Conservation (phyloP, 2,113 vertebrate genomes). For the Rhea pennata region DNA sequence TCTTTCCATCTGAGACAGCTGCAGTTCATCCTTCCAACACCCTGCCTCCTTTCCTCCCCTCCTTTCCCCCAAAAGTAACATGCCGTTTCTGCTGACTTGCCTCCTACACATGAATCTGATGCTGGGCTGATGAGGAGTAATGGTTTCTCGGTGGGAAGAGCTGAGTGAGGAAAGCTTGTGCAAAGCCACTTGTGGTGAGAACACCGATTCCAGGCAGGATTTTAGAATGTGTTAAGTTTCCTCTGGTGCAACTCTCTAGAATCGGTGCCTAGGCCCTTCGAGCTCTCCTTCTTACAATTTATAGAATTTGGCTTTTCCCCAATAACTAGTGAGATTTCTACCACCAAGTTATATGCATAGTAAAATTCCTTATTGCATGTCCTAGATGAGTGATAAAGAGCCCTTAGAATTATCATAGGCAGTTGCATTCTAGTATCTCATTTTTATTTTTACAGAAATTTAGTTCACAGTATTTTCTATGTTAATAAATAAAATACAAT, state of each 20-base stretch:
- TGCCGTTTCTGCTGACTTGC: background rate
- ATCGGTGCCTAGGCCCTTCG: background rate
- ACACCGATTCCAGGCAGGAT: background rate
- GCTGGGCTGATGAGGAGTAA: background rate
- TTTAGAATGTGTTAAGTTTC: background rate
- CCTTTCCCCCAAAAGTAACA: background rate
- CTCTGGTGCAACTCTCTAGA: background rate
- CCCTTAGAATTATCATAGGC: background rate
- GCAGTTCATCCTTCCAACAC: background rate
- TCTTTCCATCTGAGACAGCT: background rate
- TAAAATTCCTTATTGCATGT: background rate
- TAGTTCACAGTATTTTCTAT: slow-evolving; percentile 21
- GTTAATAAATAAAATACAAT: slow-evolving; percentile 44
- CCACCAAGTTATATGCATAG: background rate
- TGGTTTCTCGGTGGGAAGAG: background rate
- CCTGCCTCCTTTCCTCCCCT: background rate
- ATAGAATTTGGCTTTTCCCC: background rate
- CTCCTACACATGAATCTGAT: background rate
- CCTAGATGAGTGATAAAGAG: background rate
- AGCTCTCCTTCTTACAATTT: background rate
- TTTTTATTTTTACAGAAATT: slow-evolving; percentile 9
- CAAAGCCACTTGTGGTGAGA: background rate
- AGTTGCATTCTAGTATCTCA: background rate
- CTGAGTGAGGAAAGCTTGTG: background rate
- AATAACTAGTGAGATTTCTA: background rate